Percentiles rank a stretch among this genome's conserved stretches.
phyloP scores from a whole-genome alignment of 2,888 invertebrate genomes.

The Patella depressa region DNA sequence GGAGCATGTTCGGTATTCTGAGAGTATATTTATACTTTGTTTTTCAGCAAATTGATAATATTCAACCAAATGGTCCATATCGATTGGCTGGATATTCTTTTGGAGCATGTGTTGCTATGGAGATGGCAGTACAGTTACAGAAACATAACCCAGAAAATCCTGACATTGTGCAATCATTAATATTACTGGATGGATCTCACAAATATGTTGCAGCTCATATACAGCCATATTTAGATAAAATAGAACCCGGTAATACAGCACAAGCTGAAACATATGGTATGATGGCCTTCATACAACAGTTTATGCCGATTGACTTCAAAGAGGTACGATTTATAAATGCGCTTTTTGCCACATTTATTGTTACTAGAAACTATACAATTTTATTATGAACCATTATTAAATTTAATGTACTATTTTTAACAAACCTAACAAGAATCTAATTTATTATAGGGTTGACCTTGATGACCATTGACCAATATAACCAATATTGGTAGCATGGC shows the following conservation, averaged over 20 bases:
- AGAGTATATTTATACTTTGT: conserved; percentile 16
- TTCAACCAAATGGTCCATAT: conserved; percentile 88
- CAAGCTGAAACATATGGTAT: conserved; percentile 61
- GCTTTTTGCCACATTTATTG: too few relatives aligned
- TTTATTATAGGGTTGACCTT: too few relatives aligned
- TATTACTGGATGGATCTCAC: conserved; percentile 87
- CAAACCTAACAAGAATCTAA: too few relatives aligned
- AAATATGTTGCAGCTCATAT: conserved; percentile 73
- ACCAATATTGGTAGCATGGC: too few relatives aligned
- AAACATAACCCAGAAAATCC: conserved; percentile 27
- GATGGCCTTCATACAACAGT: conserved; percentile 61
- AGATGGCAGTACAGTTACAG: conserved; percentile 91
- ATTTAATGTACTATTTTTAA: too few relatives aligned
- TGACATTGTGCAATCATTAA: conserved; percentile 74
- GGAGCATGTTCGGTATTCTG: not conserved
- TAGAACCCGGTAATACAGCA: conserved; percentile 43
- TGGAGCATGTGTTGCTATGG: conserved; percentile 94
- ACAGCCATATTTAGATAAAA: conserved; percentile 54
- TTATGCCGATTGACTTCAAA: conserved; percentile 47
- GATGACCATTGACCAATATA: too few relatives aligned
- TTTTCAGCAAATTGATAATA: conserved; percentile 79
- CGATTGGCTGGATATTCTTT: conserved; percentile 94
- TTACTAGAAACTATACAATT: too few relatives aligned
- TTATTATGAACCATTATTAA: too few relatives aligned
- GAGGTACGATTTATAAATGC: conserved; percentile 40